Evolutionary conservation across 1,140 invertebrate genomes (phyloP).

Genomic region (Drosophila arizonae): DNA sequence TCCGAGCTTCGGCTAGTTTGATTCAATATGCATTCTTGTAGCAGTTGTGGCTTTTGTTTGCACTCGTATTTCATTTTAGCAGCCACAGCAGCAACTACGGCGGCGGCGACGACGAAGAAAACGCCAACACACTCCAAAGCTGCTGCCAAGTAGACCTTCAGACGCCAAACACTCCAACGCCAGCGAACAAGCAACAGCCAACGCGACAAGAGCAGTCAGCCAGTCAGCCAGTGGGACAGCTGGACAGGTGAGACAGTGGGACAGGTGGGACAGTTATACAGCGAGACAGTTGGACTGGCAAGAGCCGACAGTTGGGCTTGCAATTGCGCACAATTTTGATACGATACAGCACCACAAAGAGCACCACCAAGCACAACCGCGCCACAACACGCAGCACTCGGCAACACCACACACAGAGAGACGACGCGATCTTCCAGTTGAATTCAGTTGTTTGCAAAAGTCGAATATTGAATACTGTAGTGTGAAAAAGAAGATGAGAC

Average conservation of each 20-base stretch:
- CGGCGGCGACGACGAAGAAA: slow-evolving; percentile 17
- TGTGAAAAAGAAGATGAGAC: too few relatives aligned
- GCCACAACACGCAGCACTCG: not conserved
- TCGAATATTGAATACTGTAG: not conserved
- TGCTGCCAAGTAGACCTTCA: slow-evolving; percentile 79
- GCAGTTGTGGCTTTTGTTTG: slow-evolving; percentile 57
- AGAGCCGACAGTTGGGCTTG: slow-evolving; percentile 66
- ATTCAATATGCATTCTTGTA: slow-evolving; percentile 27
- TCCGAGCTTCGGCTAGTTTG: not conserved
- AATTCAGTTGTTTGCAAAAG: too few relatives aligned
- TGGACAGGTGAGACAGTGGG: slow-evolving; percentile 38
- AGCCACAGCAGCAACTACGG: slow-evolving; percentile 25
- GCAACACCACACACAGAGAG: slow-evolving; percentile 39
- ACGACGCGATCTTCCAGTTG: slow-evolving; percentile 14
- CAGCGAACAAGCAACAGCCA: slow-evolving; percentile 55
- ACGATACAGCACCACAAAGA: slow-evolving; percentile 14
- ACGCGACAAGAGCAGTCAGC: slow-evolving; percentile 62
- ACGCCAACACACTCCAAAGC: slow-evolving; percentile 77
- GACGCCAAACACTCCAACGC: slow-evolving; percentile 80
- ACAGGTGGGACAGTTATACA: slow-evolving; percentile 22
- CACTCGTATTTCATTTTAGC: slow-evolving; percentile 64
- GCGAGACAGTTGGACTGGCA: slow-evolving; percentile 55
- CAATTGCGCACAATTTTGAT: slow-evolving; percentile 69
- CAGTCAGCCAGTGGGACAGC: slow-evolving; percentile 26
- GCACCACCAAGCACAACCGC: not conserved